Conservation (phyloP, 2,797 vertebrate species). For the Schizopygopsis malacanthus region DNA sequence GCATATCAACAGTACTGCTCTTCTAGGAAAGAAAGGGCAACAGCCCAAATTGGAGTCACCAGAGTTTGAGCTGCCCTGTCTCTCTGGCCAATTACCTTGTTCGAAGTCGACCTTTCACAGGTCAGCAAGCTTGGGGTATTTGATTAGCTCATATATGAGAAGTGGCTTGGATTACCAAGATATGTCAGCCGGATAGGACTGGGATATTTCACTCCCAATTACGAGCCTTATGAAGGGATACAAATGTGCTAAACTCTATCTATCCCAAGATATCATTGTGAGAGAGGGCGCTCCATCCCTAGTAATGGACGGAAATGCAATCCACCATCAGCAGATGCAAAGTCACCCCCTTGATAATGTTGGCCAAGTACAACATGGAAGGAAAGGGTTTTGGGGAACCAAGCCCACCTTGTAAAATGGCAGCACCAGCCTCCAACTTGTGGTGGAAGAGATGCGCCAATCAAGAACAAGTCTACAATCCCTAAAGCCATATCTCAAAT, state of each 20-base stretch:
- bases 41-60: neutral
- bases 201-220: slow-evolving; percentile 21
- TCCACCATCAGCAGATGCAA: neutral
- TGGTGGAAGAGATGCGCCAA: neutral
- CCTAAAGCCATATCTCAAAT: slow-evolving; percentile 7
- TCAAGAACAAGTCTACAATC: slow-evolving; percentile 1
- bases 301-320: neutral
- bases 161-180: slow-evolving; percentile 45
- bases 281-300: neutral
- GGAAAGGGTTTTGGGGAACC: neutral
- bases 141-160: slow-evolving; percentile 15
- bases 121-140: slow-evolving; percentile 27
- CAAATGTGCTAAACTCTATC: slow-evolving; percentile 2
- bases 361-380: neutral
- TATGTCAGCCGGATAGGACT: slow-evolving; percentile 25
- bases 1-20: neutral
- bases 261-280: neutral
- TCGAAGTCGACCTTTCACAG: slow-evolving; percentile 29
- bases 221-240: slow-evolving; percentile 26
- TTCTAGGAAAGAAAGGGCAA: neutral
- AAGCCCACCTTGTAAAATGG: neutral
- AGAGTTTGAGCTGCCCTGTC: neutral
- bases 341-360: neutral
- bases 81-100: slow-evolving; percentile 37
- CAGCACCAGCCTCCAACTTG: neutral